Evolutionary conservation across 2,888 invertebrate species (phyloP).

Genomic region (Habrosyne pyritoides): DNA sequence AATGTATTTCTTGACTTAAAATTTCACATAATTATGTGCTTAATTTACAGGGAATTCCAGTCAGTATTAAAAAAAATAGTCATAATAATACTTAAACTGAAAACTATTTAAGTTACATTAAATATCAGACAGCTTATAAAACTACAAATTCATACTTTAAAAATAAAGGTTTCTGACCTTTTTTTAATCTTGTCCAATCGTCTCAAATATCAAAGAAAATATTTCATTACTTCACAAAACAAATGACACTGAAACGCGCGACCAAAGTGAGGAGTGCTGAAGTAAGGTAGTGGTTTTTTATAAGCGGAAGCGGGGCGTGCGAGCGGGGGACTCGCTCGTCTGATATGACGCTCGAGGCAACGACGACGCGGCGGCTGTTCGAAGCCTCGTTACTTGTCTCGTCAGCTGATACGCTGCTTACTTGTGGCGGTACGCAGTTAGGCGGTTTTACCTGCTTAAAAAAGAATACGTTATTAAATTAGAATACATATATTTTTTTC

Average conservation of each 20-base stretch:
- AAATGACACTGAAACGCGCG: slow-evolving; percentile 24
- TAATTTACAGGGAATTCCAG: neutral
- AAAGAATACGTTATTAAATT: slow-evolving; percentile 20
- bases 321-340: slow-evolving; percentile 80
- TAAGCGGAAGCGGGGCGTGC: slow-evolving; percentile 48
- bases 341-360: slow-evolving; percentile 87
- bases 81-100: neutral
- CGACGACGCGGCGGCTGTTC: slow-evolving; percentile 82
- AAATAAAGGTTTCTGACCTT: neutral
- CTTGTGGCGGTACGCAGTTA: slow-evolving; percentile 81
- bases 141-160: neutral
- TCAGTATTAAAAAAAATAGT: neutral
- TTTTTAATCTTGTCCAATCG: neutral
- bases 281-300: slow-evolving; percentile 36
- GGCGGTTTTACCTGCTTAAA: slow-evolving; percentile 55
- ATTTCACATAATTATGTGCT: neutral
- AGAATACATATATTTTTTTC: too few relatives aligned
- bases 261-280: slow-evolving; percentile 35
- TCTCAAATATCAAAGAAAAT: slow-evolving; percentile 10
- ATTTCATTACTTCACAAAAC: slow-evolving; percentile 33
- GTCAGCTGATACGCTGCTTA: slow-evolving; percentile 69
- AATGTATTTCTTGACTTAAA: neutral
- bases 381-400: slow-evolving; percentile 66
- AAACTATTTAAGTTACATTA: neutral
- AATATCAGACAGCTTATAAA: neutral